These are phyloP conservation scores for Neopipo cinnamomea DNA, from an alignment of 2,113 vertebrate species.

Conservation along the genomic window DNA sequence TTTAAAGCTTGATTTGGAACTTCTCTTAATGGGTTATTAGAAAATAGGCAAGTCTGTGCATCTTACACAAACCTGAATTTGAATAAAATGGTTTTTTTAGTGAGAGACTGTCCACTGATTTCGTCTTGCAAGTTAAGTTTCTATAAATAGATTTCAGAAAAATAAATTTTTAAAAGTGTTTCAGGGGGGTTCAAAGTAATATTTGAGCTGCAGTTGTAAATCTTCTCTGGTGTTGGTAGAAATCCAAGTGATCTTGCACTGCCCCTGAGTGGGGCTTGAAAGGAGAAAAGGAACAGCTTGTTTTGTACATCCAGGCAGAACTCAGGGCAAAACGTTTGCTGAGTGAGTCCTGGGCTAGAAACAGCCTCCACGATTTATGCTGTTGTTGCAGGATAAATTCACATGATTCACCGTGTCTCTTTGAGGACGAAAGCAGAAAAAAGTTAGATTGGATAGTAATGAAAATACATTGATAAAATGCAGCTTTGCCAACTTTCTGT, in stretches of 20 bases:
- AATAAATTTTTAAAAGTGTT: background rate
- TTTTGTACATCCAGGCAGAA: background rate
- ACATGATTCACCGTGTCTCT: background rate
- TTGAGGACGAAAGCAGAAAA: background rate
- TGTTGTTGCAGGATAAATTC: background rate
- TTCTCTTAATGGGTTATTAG: constrained; percentile 46
- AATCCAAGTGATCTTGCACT: background rate
- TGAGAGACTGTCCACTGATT: background rate
- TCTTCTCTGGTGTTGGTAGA: background rate
- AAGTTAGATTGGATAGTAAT: background rate
- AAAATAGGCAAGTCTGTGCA: constrained; percentile 1
- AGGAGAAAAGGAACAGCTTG: background rate
- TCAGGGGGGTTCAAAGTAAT: background rate
- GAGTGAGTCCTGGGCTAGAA: background rate
- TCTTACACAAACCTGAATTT: background rate
- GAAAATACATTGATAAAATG: background rate
- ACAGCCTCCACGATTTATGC: background rate
- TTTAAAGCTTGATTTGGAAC: constrained; percentile 67
- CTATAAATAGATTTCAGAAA: background rate
- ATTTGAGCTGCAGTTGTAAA: background rate
- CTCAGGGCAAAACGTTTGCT: background rate
- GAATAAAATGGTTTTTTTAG: background rate
- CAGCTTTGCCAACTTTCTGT: background rate
- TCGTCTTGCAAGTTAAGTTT: background rate
- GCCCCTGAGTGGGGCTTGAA: background rate